Evolutionary conservation across 2,888 invertebrate species (phyloP).

Genomic region (Tholera decimalis): DNA sequence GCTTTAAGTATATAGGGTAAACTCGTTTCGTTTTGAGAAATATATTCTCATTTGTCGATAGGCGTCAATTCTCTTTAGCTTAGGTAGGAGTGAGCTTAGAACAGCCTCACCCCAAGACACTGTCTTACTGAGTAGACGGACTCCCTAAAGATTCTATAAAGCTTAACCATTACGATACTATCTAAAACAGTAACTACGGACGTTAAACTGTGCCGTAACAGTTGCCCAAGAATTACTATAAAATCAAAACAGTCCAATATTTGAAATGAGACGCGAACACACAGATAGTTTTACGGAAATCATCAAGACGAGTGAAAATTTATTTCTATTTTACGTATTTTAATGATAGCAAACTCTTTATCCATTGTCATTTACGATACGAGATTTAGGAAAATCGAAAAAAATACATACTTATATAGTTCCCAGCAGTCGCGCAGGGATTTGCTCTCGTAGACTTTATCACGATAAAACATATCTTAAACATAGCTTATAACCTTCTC

Average conservation of each 20-base stretch:
- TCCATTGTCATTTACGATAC: slow-evolving; percentile 31
- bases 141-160: neutral
- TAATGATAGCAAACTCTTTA: slow-evolving; percentile 30
- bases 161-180: neutral
- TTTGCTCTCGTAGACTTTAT: too few species aligned
- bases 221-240: slow-evolving; percentile 19
- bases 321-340: slow-evolving; percentile 61
- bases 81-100: too few species aligned
- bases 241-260: slow-evolving; percentile 27
- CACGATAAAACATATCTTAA: too few species aligned
- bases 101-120: too few species aligned
- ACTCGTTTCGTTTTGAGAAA: too few species aligned
- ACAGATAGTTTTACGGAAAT: slow-evolving; percentile 56
- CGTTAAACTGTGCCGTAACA: neutral
- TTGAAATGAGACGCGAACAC: slow-evolving; percentile 27
- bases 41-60: too few species aligned
- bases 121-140: too few species aligned
- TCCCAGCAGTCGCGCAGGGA: too few species aligned
- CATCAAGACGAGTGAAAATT: slow-evolving; percentile 56
- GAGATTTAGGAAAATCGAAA: neutral
- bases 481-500: too few species aligned
- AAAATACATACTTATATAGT: neutral
- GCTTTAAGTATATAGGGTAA: too few species aligned
- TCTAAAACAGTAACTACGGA: neutral
- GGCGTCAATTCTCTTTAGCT: too few species aligned